Conservation (phyloP, 2,797 vertebrate genomes). For the Trachurus trachurus region DNA sequence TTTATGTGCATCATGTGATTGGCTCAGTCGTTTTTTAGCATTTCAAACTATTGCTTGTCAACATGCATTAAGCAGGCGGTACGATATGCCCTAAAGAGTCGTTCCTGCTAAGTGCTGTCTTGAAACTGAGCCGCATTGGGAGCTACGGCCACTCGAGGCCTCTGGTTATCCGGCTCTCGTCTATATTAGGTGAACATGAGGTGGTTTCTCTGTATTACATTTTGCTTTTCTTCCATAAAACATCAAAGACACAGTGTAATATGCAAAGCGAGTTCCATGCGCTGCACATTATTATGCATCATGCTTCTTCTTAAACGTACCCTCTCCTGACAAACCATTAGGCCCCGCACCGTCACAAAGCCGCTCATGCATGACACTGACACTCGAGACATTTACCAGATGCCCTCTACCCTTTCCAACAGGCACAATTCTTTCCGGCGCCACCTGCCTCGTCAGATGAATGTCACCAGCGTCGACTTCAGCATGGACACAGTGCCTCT, state of each 20-base stretch:
- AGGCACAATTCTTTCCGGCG: constrained; percentile 99
- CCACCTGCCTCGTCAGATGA: constrained; percentile 96
- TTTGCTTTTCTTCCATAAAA: background rate
- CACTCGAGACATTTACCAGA: constrained; percentile 52
- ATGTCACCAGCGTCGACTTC: constrained; percentile 97
- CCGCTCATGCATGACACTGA: constrained; percentile 29
- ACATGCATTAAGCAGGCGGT: background rate
- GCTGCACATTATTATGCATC: constrained; percentile 26
- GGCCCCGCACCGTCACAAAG: constrained; percentile 30
- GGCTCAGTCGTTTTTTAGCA: background rate
- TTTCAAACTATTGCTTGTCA: background rate
- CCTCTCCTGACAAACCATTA: constrained; percentile 45
- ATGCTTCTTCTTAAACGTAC: background rate
- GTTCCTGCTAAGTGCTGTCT: background rate
- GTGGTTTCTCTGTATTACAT: background rate
- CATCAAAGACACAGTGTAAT: background rate
- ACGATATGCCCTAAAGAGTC: background rate
- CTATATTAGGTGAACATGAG: background rate
- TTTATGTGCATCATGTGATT: background rate
- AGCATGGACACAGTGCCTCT: constrained; percentile 92
- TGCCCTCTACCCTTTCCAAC: constrained; percentile 63
- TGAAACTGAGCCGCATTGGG: background rate
- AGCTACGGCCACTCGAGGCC: background rate
- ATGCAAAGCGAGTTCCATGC: constrained; percentile 17
- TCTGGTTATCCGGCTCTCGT: background rate